Evolutionary conservation across 2,797 vertebrate species (phyloP), one percentile per base, ranked within the genome.

Genomic region (Acanthurus lineatus): DNA sequence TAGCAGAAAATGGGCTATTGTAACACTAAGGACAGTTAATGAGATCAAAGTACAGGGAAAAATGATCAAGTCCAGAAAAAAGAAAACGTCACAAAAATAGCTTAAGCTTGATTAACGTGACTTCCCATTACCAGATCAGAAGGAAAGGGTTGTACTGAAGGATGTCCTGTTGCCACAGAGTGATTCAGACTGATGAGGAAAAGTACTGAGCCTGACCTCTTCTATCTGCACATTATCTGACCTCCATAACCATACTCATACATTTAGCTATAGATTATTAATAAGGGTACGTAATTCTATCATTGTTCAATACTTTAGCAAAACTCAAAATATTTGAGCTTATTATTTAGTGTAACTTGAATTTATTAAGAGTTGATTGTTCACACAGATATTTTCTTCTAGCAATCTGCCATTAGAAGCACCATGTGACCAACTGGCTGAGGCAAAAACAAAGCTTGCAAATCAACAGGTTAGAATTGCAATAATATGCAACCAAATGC

Each of bases 141-240:
- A 76, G 84, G 89, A 86, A 88, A 88, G 66, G 80, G 86, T 71
- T 79, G 88, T 77, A 63, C 83, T 65, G 49, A 77, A 92, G 94
- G 89, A 94, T 87, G 82, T 94, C 92, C 92, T 91, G 90, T 83
- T 63, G 73, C 76, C 75, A 81, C 58, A 69, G 53, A 71, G 56
- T 25, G n/a, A 77, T 79, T 82, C 59, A 62, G 44, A 57, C 14
- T 65, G 47, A 78, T 52, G 70, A 84, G 84, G 84, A 84, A 88
- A 77, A 87, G 62, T 90, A 88, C 89, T 70, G 64, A 81, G 58
- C 6, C 70, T 48, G 35, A 64, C 47, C 63, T 73, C 45, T 7
- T 72, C 12, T 28, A n/a, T 64, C 47, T 58, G 42, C 3, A 52
- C 66, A 53, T 54, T 58, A 40, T 69, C 58, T 64, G 45, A 85